Evolutionary conservation across 1,140 invertebrate genomes (phyloP), one percentile per base, ranked within the genome.

Genomic region (Trachelipus rathkii): DNA sequence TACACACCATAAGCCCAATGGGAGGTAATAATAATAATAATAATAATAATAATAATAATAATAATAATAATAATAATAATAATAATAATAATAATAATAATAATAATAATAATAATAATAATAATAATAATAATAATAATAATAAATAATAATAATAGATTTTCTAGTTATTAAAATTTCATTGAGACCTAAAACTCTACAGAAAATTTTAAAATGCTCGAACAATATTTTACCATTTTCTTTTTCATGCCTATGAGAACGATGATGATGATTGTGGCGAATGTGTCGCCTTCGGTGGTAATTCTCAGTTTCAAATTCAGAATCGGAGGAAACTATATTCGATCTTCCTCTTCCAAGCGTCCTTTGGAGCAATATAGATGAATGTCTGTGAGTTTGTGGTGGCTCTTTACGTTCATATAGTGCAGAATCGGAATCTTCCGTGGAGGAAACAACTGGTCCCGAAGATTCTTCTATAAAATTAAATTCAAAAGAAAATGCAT

Each of bases 171-270:
- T 23, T 13, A 21, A 60, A 60, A 88, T 76, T 89, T 84, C 21
- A 88, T 88, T 74, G 86, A 86, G 23, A 88, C 88, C 83, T 89
- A 89, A 82, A 81, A 84, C 19, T 81, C 3, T 74, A 72, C 82
- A 84, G 6, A 87, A 82, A 2, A 83, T 82, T 44, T 82, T 83
- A 81, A 84, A 82, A n/a, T 76, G 72, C 76, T 84, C 83, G 21
- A 60, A n/a, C n/a, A n/a, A 53, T 46, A 67, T 75, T 33, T 66
- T 75, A 72, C 83, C 82, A 69, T 81, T 74, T 43, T 77, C 82
- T 33, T 84, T 82, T 19, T 82, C 84, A 72, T 78, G 77, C 15
- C 77, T 74, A 24, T 78, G 77, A 24, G 77, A 69, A 11, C 77
- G 70, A 33, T 78, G 77, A 11, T 74, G 70, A 19, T 78, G 77